phyloP scores from a whole-genome alignment of 2,888 invertebrate species.

The Lissonota sp. region DNA sequence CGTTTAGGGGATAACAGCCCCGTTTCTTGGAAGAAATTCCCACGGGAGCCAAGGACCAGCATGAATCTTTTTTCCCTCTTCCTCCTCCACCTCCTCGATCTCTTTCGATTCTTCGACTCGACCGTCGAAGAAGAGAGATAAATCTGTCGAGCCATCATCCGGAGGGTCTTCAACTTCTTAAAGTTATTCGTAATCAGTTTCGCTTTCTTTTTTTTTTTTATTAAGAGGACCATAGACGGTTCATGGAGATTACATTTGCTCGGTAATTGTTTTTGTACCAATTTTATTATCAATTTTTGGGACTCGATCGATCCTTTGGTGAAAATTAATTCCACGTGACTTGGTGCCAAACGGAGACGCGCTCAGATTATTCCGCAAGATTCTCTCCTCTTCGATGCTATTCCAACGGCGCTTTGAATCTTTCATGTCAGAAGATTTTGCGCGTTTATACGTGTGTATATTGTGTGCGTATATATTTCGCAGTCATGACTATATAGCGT shows the following conservation, averaged over 20 bases:
- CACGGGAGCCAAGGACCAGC: constrained; percentile 66
- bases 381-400: too few relatives aligned
- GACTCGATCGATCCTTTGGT: too few relatives aligned
- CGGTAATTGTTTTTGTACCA: too few relatives aligned
- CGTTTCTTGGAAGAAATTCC: constrained; percentile 64
- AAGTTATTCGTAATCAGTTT: constrained; percentile 12
- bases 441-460: constrained; percentile 1
- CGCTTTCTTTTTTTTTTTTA: not conserved
- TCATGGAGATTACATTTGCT: not conserved
- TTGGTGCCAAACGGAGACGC: too few relatives aligned
- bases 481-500: constrained; percentile 21
- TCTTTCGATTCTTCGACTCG: constrained; percentile 17
- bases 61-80: constrained; percentile 21
- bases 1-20: constrained; percentile 64
- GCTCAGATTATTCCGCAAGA: too few relatives aligned
- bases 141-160: constrained; percentile 37
- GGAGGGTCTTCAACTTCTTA: constrained; percentile 18
- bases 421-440: too few relatives aligned
- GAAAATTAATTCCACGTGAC: too few relatives aligned
- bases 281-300: not conserved
- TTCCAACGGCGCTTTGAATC: too few relatives aligned
- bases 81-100: constrained; percentile 31
- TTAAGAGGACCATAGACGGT: not conserved
- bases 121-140: constrained; percentile 35
- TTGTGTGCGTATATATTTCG: not conserved